Conservation (phyloP, 2,113 vertebrate genomes). For the Gobius niger region DNA sequence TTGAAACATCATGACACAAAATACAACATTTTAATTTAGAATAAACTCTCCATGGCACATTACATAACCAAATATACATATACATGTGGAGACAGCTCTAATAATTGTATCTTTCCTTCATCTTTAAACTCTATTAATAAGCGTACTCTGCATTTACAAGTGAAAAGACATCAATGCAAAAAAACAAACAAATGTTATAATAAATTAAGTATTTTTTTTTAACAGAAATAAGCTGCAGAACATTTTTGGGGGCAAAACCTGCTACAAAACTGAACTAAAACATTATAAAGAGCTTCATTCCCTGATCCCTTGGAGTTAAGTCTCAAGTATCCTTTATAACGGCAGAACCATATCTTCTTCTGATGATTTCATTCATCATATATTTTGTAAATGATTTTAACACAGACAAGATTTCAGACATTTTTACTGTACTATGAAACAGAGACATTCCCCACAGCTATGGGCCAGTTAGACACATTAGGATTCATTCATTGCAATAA, state of each 20-base stretch:
- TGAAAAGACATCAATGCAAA: slow-evolving; percentile 68
- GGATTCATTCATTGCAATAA: no score
- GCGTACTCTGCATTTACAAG: slow-evolving; percentile 68
- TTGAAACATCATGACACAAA: slow-evolving; percentile 72
- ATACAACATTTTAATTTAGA: slow-evolving; percentile 82
- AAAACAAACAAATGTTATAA: slow-evolving; percentile 55
- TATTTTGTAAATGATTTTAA: no score
- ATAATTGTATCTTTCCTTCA: slow-evolving; percentile 70
- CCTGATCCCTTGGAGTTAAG: slow-evolving; percentile 15
- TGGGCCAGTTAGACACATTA: no score
- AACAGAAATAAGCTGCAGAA: slow-evolving; percentile 63
- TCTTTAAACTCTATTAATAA: slow-evolving; percentile 49
- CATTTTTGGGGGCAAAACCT: slow-evolving; percentile 37
- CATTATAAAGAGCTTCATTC: slow-evolving; percentile 22
- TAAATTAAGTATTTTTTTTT: slow-evolving; percentile 74
- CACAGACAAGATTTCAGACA: no score
- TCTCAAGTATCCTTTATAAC: slow-evolving; percentile 3
- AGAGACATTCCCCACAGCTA: no score
- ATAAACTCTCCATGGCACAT: slow-evolving; percentile 78
- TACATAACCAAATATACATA: slow-evolving; percentile 81
- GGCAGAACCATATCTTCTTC: neutral
- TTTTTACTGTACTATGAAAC: no score
- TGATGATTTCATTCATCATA: neutral
- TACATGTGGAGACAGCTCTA: slow-evolving; percentile 71
- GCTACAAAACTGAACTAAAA: slow-evolving; percentile 50